A percentile compares a stretch with the other conserved stretches of the same genome.
Conservation (phyloP, 2,888 invertebrate species). For the Aphodius granarius region DNA sequence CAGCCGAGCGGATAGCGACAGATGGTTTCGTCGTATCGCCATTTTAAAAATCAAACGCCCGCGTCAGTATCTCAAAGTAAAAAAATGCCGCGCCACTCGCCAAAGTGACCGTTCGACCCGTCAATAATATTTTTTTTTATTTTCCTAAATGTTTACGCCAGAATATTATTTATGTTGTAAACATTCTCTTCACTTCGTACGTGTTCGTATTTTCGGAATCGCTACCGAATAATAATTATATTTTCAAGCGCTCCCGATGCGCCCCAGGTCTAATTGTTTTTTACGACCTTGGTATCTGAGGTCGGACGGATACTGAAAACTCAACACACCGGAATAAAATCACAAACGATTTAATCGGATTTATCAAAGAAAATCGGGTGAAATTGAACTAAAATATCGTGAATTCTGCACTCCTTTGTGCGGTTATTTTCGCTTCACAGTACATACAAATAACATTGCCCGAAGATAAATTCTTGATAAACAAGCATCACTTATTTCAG, state of each 20-base stretch:
- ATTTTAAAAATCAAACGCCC: background rate
- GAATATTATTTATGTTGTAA: background rate
- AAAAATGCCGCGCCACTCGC: background rate
- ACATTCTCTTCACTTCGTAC: background rate
- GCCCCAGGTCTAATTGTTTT: background rate
- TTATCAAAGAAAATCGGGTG: background rate
- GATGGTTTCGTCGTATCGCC: background rate
- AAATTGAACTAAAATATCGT: background rate
- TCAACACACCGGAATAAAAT: background rate
- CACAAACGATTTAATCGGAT: background rate
- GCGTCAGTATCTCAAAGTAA: background rate
- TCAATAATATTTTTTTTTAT: background rate
- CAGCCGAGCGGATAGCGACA: background rate
- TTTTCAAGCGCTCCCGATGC: background rate
- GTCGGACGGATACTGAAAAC: background rate
- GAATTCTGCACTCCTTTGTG: background rate
- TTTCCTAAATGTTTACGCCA: background rate
- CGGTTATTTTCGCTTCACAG: background rate
- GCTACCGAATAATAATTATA: background rate
- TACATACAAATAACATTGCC: background rate
- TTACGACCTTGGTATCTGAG: background rate
- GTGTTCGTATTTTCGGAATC: background rate
- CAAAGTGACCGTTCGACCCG: background rate
- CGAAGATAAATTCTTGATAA: background rate
- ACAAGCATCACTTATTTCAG: too few species aligned